Evolutionary conservation across 2,797 vertebrate species (phyloP).

Genomic region (Semaprochilodus insignis): DNA sequence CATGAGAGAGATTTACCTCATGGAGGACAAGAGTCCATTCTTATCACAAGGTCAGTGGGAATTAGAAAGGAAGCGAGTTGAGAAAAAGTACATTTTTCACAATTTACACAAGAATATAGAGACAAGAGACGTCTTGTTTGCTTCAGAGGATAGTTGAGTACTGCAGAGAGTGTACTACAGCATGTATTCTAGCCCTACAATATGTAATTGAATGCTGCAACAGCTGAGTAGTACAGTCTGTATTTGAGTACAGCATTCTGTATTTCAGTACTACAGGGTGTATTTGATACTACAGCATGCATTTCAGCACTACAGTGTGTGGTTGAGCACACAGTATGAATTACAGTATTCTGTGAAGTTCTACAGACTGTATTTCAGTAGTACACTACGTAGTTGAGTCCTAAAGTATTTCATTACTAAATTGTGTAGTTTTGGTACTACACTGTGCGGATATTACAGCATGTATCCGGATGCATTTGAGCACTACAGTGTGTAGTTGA

Average conservation of each 20-base stretch:
- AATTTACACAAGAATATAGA: not conserved
- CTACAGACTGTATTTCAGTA: not conserved
- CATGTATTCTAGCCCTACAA: too few species aligned
- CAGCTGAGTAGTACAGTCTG: too few species aligned
- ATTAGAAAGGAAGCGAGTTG: constrained; percentile 4
- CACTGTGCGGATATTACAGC: too few species aligned
- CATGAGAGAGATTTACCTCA: constrained; percentile 27
- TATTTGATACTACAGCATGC: not conserved
- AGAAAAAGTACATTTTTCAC: not conserved
- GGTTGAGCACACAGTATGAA: too few species aligned
- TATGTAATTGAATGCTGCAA: not conserved
- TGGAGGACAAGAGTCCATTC: constrained; percentile 7
- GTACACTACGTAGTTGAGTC: not conserved
- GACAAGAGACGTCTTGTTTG: not conserved
- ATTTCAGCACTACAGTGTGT: not conserved
- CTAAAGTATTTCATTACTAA: too few species aligned
- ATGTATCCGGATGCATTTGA: too few species aligned
- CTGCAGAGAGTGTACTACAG: not conserved
- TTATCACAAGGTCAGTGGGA: constrained; percentile 22
- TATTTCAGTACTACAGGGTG: not conserved
- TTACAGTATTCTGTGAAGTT: not conserved
- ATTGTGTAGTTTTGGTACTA: too few species aligned
- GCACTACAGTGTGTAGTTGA: not conserved
- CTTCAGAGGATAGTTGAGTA: not conserved
- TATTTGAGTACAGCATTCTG: too few species aligned